Evolutionary conservation across 1,140 invertebrate species (phyloP), one percentile per base, ranked within the genome.

Genomic region (Holotrichia oblita): DNA sequence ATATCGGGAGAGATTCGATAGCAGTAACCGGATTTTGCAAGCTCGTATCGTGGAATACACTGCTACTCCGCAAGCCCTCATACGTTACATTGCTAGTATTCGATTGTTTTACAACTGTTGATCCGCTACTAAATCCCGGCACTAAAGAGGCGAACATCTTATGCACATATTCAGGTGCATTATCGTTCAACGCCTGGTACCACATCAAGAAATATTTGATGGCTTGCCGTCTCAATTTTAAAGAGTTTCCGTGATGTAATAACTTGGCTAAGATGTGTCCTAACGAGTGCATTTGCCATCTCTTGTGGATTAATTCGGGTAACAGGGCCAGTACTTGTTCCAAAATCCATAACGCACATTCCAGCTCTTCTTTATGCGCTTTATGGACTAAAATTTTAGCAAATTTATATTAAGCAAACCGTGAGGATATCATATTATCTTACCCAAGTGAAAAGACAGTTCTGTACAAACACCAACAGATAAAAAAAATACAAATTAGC

Each of bases 271-370:
- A 93, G 83, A 99, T 93, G 72, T 96, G 93, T 74, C 94, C 94
- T 79, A 99, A 89, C 79, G 96, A 97, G 89, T 99, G 97, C 84
- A 96, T 93, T 86, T 99, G 97, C 98, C 97, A 99, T 92, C 96
- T 90, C 88, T 93, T 94, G 69, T 96, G 94, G 79, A 99, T 90
- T 48, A 98, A 87, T 87, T 99, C 97, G 14, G 97, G 95, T 79
- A 97, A 89, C 40, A 96, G 89, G 80, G 92, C 92, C 83, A 97
- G 87, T 80, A 97, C 91, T 88, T 94, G 96, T 88, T 98, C 97
- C 84, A 99, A 89, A 24, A 98, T 91, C 85, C 92, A 93, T 76
- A 98, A 88, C 41, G 97, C 94, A 81, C 93, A 92, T 86, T 99
- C 97, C 82, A 99, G 88, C 87, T 99, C 97, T 89, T 98, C 97